Evolutionary conservation across 2,797 vertebrate genomes (phyloP).

Genomic region (Pipistrellus kuhlii): DNA sequence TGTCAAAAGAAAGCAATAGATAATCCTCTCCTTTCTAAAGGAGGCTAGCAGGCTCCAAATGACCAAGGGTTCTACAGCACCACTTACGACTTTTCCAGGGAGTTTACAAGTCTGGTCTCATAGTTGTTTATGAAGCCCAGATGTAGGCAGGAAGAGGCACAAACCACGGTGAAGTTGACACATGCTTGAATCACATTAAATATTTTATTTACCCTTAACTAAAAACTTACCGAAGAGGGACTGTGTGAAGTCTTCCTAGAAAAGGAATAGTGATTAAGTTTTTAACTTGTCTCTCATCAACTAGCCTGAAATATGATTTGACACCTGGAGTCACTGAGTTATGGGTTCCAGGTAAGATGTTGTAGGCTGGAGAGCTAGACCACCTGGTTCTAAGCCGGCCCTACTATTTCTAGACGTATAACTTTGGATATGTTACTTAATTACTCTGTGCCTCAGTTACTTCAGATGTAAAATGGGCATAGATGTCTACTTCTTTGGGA

Average conservation of each 20-base stretch:
- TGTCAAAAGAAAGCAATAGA: neutral
- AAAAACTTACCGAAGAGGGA: neutral
- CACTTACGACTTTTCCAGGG: neutral
- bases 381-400: neutral
- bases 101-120: neutral
- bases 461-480: neutral
- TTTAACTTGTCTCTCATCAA: neutral
- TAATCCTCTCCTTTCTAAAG: neutral
- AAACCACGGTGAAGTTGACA: neutral
- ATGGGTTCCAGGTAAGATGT: neutral
- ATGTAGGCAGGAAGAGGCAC: neutral
- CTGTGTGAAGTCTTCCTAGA: neutral
- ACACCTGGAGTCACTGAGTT: neutral
- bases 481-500: neutral
- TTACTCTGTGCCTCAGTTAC: neutral
- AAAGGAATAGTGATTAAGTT: neutral
- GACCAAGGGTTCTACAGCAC: neutral
- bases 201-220: neutral
- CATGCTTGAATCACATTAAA: neutral
- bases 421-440: neutral
- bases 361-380: neutral
- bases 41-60: neutral
- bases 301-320: neutral
- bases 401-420: neutral
- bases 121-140: neutral